A percentile compares a stretch with the other conserved stretches of the same genome.
These are phyloP conservation scores for Diarsia rubi DNA, from an alignment of 2,888 invertebrate genomes.

Conservation along the genomic window DNA sequence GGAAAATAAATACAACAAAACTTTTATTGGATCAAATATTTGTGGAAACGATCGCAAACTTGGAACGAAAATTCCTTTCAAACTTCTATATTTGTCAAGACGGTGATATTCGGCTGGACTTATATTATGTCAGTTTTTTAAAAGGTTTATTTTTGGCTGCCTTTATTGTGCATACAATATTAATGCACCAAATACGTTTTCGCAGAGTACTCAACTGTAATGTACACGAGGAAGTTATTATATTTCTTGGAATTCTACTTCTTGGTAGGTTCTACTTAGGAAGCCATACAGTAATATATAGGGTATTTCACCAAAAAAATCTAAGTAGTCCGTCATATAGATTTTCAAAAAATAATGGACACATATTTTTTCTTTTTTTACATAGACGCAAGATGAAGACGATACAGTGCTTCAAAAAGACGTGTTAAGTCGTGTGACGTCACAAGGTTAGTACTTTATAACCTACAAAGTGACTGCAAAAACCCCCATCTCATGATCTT, in stretches of 20 bases:
- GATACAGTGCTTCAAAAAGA: no score
- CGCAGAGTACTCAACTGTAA: neutral
- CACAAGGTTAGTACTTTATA: no score
- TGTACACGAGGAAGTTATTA: neutral
- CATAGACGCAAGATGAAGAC: no score
- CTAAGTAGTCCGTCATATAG: no score
- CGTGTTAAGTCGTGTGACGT: no score
- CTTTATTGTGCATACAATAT: neutral
- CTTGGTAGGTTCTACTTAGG: neutral
- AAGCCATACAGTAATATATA: neutral
- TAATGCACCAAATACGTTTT: neutral
- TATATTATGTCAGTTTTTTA: neutral
- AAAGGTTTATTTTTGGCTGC: neutral
- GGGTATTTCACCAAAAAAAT: no score
- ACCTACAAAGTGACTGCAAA: no score
- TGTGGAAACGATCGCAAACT: constrained; percentile 32
- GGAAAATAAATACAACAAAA: constrained; percentile 44
- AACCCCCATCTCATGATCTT: no score
- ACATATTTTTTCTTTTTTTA: no score
- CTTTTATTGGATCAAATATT: constrained; percentile 52
- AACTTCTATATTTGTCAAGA: constrained; percentile 11
- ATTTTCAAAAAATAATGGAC: no score
- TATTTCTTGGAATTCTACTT: neutral
- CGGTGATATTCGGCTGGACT: neutral
- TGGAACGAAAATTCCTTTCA: constrained; percentile 4